Base-by-base conservation (phyloP, 1,140 invertebrate genomes). In the Triops cancriformis region DNA sequence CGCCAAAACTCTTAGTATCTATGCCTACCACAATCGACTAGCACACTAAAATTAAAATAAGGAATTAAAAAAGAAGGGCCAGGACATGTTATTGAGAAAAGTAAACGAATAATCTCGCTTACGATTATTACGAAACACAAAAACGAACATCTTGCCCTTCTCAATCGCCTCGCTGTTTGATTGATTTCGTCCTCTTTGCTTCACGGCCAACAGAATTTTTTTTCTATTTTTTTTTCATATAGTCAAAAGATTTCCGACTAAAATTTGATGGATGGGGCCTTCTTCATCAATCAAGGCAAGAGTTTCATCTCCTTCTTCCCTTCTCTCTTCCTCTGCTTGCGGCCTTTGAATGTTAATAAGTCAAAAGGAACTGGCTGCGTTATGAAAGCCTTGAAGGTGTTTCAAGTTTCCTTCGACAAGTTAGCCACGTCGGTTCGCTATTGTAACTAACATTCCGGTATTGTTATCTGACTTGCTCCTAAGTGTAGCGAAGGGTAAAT, bases 401-500 rank as follows among this genome's bases (percentile, higher is more conserved):
- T 37, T 7, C 31, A 37, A 37, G 31, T 7, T 37, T 37, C 31
- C 31, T 7, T 37, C 2, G 31, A 7, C 31, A 37, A 37, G 31
- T 37, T 2, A 7, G 31, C 31, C 2, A 37, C 31, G 31, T 37
- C 31, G 31, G 31, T 37, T 37, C 31, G 31, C 31, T 37, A 37
- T 37, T 37, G 31, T 37, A 37, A 37, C 31, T 37, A 37, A 37
- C 2, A 37, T 37, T 37, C 51, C 51, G 18, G 23, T 18, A 64
- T 14, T n/a, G 51, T 37, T 23, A 64, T 64, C 51, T 18, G 23
- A 64, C 51, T 64, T 23, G n/a, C 51, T n/a, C 18, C 4, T 0
- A 64, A 64, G 51, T 64, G 51, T n/a, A 64, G 51, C 51, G 51
- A 64, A 64, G n/a, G 51, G 23, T 64, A 64, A 64, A 64, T 64